These are phyloP conservation scores for Cantharis lateralis DNA, from an alignment of 2,888 invertebrate species.

Conservation along the genomic window DNA sequence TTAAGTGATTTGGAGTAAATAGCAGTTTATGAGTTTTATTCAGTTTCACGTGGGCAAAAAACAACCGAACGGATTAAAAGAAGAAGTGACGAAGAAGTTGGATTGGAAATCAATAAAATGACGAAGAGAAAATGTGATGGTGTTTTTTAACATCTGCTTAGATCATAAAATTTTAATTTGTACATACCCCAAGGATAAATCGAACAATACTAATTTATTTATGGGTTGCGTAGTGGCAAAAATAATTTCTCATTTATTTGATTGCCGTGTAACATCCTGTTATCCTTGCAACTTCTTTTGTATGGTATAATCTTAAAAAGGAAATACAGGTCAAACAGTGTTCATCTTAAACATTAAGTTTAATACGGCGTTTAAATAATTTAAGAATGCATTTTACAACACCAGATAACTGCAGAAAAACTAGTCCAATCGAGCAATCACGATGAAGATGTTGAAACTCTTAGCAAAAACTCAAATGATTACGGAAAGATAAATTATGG, in stretches of 20 bases:
- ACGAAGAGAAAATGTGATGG: background rate
- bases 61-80: too few relatives aligned
- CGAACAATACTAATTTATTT: background rate
- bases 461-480: background rate
- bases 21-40: too few relatives aligned
- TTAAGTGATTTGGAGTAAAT: too few relatives aligned
- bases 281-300: conserved; percentile 18
- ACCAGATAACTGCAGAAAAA: conserved; percentile 19
- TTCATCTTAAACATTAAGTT: conserved; percentile 7
- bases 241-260: conserved; percentile 6
- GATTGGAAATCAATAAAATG: background rate
- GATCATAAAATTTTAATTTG: background rate
- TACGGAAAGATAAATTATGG: background rate
- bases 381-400: conserved; percentile 22
- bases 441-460: conserved; percentile 21
- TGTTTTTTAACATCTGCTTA: background rate
- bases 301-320: conserved; percentile 14
- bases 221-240: background rate
- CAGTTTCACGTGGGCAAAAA: too few relatives aligned
- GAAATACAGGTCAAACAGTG: conserved; percentile 22
- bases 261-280: conserved; percentile 14
- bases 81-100: too few relatives aligned
- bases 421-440: conserved; percentile 14
- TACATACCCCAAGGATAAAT: background rate
- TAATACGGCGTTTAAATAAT: conserved; percentile 18